Conservation (phyloP, 2,113 vertebrate species). For the Lagopus leucura region DNA sequence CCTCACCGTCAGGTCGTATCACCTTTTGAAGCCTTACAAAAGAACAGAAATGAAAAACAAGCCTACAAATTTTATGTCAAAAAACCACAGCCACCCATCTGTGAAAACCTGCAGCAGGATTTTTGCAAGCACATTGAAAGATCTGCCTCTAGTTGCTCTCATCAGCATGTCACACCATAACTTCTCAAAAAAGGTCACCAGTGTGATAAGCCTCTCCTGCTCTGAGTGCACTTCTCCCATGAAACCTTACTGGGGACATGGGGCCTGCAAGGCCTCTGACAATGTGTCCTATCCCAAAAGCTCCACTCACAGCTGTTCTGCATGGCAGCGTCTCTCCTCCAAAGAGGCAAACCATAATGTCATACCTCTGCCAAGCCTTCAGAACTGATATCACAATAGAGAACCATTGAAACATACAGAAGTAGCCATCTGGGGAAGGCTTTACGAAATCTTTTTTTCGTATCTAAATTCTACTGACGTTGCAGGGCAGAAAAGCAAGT, state of each 20-base stretch:
- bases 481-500: not conserved
- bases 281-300: fast-evolving
- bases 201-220: not conserved
- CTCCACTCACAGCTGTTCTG: not conserved
- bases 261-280: not conserved
- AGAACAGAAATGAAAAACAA: not conserved
- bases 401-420: fast-evolving
- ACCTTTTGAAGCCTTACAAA: not conserved
- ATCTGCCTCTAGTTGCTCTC: fast-evolving
- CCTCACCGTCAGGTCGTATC: not conserved
- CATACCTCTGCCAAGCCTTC: not conserved
- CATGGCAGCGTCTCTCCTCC: not conserved
- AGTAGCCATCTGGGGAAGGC: fast-evolving
- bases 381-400: not conserved
- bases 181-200: not conserved
- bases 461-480: fast-evolving
- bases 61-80: not conserved
- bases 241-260: fast-evolving
- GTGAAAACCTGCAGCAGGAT: not conserved
- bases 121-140: fast-evolving
- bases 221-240: fast-evolving
- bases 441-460: fast-evolving
- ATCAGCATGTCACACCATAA: not conserved
- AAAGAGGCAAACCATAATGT: not conserved
- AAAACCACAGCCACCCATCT: not conserved